Evolutionary conservation across 2,113 vertebrate genomes (phyloP).

Genomic region (Lichenostomus cassidix): DNA sequence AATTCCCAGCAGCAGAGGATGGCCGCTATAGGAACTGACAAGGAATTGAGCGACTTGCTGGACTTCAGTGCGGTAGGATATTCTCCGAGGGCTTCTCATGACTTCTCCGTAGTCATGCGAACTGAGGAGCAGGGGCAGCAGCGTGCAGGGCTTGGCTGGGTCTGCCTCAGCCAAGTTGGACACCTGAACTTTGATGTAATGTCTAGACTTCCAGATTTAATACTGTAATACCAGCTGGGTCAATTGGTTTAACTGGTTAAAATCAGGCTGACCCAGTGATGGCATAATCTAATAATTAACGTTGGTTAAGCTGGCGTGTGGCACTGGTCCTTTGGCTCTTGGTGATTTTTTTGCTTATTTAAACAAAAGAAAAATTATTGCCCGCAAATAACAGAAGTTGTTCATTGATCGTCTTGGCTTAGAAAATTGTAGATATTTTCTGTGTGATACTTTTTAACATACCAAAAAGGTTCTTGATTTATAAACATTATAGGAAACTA

Average conservation of each 20-base stretch:
- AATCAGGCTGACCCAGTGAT: slow-evolving; percentile 51
- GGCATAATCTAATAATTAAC: slow-evolving; percentile 52
- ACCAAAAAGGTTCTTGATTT: background rate
- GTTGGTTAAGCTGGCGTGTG: slow-evolving; percentile 18
- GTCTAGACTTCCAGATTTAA: slow-evolving; percentile 75
- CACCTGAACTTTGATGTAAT: slow-evolving; percentile 80
- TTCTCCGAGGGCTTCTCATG: background rate
- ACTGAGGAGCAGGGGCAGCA: background rate
- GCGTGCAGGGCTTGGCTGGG: slow-evolving; percentile 19
- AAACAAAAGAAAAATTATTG: background rate
- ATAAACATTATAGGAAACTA: background rate
- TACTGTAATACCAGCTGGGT: slow-evolving; percentile 69
- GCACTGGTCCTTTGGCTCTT: background rate
- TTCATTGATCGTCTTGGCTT: background rate
- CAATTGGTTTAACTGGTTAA: slow-evolving; percentile 69
- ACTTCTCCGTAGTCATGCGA: background rate
- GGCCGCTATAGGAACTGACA: slow-evolving; percentile 98
- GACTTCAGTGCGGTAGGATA: slow-evolving; percentile 97
- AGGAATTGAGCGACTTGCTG: slow-evolving; percentile 98
- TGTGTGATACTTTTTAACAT: background rate
- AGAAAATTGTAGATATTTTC: background rate
- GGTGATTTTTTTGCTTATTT: background rate
- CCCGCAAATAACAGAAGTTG: accelerated
- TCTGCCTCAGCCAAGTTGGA: slow-evolving; percentile 43
- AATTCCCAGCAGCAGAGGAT: slow-evolving; percentile 98